phyloP scores from a whole-genome alignment of 1,140 invertebrate species.

The Grapholita molesta region DNA sequence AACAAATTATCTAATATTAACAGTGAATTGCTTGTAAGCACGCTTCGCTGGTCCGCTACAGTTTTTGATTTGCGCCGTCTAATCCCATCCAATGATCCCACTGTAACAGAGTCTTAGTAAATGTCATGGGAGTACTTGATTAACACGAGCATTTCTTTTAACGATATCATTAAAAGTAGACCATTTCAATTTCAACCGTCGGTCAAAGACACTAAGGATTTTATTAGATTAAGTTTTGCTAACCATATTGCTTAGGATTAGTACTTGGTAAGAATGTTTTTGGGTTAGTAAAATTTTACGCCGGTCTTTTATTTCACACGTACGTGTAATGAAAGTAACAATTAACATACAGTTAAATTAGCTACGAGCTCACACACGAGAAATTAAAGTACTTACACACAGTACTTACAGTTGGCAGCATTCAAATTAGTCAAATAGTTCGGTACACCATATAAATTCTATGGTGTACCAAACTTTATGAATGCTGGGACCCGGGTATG shows the following conservation, averaged over 20 bases:
- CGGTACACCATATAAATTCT: too few species aligned
- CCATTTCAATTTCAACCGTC: neutral
- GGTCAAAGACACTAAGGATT: neutral
- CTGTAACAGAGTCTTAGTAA: conserved; percentile 26
- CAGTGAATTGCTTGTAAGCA: too few species aligned
- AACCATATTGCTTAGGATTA: neutral
- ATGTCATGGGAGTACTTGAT: conserved; percentile 38
- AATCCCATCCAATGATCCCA: neutral
- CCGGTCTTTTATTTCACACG: neutral
- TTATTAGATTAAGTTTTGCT: neutral
- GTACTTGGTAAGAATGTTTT: neutral
- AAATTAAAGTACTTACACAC: too few species aligned
- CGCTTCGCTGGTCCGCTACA: neutral
- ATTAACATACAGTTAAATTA: too few species aligned
- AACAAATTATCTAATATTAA: too few species aligned
- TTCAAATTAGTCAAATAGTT: too few species aligned
- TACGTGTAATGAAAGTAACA: neutral
- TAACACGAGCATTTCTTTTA: conserved; percentile 44
- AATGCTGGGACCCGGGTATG: too few species aligned
- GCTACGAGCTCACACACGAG: neutral
- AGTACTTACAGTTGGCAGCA: too few species aligned
- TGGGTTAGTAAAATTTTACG: neutral
- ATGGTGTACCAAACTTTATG: too few species aligned
- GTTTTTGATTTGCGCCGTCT: neutral
- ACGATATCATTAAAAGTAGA: conserved; percentile 1